Evolutionary conservation across 2,888 invertebrate species (phyloP).

Genomic region (Meteorus colon): DNA sequence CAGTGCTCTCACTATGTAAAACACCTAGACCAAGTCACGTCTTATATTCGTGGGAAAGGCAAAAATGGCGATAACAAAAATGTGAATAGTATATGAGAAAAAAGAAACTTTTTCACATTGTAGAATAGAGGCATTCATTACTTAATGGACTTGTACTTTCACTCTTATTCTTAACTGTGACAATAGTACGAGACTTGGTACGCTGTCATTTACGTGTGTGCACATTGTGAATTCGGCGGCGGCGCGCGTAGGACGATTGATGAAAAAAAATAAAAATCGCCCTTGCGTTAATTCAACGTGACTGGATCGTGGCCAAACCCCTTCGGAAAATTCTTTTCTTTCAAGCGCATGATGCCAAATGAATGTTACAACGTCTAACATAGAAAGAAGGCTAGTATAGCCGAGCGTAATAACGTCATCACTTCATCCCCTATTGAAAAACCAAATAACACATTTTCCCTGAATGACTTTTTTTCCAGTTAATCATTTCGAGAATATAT

Average conservation of each 20-base stretch:
- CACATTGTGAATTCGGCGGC: background rate
- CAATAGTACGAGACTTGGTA: background rate
- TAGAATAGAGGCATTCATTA: background rate
- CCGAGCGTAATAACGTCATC: background rate
- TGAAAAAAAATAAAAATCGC: background rate
- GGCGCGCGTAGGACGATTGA: background rate
- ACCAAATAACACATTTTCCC: background rate
- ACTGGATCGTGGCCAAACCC: constrained; percentile 4
- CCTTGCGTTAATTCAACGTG: constrained; percentile 2
- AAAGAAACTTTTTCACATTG: background rate
- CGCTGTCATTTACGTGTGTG: background rate
- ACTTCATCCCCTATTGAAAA: background rate
- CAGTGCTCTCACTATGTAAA: no score
- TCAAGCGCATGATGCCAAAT: background rate
- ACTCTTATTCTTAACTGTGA: background rate
- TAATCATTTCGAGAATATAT: no score
- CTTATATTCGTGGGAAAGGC: no score
- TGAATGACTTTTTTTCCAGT: no score
- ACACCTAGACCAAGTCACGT: no score
- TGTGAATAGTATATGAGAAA: background rate
- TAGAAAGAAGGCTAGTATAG: background rate
- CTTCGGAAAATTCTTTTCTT: background rate
- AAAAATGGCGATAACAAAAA: background rate
- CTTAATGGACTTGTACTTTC: background rate
- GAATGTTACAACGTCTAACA: background rate